Percentiles rank a stretch among this genome's conserved stretches.
Conservation (phyloP, 2,113 vertebrate species). For the Micronisus gabar region DNA sequence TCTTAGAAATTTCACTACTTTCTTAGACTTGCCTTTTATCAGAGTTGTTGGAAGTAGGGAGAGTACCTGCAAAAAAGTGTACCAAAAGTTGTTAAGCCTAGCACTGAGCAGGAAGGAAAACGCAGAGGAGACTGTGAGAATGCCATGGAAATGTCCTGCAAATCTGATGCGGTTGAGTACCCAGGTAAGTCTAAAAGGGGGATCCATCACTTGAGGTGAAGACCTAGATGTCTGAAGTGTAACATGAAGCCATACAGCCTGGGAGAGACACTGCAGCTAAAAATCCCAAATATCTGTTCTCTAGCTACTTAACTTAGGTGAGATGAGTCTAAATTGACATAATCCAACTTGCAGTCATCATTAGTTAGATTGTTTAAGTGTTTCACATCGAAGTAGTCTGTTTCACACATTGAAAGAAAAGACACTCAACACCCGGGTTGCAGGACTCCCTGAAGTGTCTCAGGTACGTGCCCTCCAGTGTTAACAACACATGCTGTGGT, state of each 20-base stretch:
- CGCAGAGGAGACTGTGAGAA: not conserved
- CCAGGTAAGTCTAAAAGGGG: not conserved
- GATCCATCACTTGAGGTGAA: not conserved
- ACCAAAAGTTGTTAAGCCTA: not conserved
- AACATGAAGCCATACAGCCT: not conserved
- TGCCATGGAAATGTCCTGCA: not conserved
- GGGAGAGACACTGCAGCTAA: not conserved
- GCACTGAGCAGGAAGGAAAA: not conserved
- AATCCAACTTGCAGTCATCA: not conserved
- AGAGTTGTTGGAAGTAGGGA: not conserved
- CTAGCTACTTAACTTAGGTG: not conserved
- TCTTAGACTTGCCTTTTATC: not conserved
- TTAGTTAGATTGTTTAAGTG: not conserved
- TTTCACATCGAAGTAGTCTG: not conserved
- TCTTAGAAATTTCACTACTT: not conserved
- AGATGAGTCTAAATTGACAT: not conserved
- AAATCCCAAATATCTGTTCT: not conserved
- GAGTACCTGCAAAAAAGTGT: not conserved
- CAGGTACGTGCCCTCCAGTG: not conserved
- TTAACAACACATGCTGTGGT: not conserved
- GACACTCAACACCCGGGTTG: not conserved
- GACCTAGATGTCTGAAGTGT: not conserved
- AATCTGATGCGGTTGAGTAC: not conserved
- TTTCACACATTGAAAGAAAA: not conserved
- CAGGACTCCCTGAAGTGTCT: not conserved